Evolutionary conservation across 2,888 invertebrate species (phyloP).

Genomic region (Limenitis camilla): DNA sequence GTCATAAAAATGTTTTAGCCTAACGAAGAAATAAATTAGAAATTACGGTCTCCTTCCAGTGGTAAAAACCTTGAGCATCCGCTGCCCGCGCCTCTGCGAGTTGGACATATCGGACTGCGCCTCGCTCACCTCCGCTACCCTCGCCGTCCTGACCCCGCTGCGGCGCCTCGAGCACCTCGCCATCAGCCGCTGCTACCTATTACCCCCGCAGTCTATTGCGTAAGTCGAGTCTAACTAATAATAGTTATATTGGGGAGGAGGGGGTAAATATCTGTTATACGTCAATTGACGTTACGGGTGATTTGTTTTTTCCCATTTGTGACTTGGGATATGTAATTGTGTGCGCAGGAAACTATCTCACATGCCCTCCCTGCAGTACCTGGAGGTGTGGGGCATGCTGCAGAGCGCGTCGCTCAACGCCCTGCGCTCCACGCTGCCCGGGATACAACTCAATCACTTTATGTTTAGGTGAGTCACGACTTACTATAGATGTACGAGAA

Average conservation of each 20-base stretch:
- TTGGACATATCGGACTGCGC: conserved; percentile 93
- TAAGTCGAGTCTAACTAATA: conserved; percentile 54
- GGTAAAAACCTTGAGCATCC: conserved; percentile 75
- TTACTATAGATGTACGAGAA: too few relatives aligned
- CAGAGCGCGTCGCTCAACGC: conserved; percentile 66
- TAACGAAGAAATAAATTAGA: too few relatives aligned
- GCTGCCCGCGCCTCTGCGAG: conserved; percentile 84
- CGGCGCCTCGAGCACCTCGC: conserved; percentile 83
- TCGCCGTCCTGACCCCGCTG: conserved; percentile 44
- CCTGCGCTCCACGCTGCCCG: conserved; percentile 50
- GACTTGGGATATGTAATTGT: neutral
- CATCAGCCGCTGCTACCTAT: conserved; percentile 86
- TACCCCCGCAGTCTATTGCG: conserved; percentile 81
- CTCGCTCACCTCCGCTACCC: conserved; percentile 74
- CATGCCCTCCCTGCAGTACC: conserved; percentile 68
- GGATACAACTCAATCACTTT: conserved; percentile 60
- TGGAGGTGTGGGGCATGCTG: conserved; percentile 89
- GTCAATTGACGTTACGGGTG: too few relatives aligned
- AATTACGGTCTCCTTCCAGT: too few relatives aligned
- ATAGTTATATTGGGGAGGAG: too few relatives aligned
- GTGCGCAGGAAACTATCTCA: neutral
- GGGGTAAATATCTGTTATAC: too few relatives aligned
- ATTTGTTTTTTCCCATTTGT: neutral
- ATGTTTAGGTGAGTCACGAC: conserved; percentile 57
- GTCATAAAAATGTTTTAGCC: too few relatives aligned